phyloP scores from a whole-genome alignment of 2,113 vertebrate species.

The Tichodroma muraria region DNA sequence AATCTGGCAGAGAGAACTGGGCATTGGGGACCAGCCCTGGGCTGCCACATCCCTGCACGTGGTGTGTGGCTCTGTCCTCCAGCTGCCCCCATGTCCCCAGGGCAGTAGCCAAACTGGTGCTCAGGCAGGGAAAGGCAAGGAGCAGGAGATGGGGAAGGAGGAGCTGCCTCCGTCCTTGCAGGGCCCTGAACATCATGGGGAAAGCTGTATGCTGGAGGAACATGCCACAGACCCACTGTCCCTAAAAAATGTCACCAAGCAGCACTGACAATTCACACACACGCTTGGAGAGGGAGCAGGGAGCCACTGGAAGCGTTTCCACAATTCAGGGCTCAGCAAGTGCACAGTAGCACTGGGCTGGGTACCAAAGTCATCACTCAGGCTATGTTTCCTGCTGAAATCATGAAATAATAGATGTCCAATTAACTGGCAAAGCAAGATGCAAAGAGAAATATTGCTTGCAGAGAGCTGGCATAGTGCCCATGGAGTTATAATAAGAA shows the following conservation, averaged over 20 bases:
- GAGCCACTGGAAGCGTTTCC: background rate
- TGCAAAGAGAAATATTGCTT: slow-evolving; percentile 17
- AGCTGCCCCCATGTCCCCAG: rapidly evolving
- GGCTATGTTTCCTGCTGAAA: slow-evolving; percentile 34
- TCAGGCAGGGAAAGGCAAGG: background rate
- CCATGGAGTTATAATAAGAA: slow-evolving; percentile 33
- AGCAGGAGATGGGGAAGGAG: background rate
- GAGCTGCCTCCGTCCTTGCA: background rate
- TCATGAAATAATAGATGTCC: slow-evolving; percentile 45
- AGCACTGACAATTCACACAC: background rate
- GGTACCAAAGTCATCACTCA: slow-evolving; percentile 33
- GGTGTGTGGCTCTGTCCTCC: background rate
- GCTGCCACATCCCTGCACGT: background rate
- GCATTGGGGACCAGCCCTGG: background rate
- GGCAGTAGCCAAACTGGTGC: background rate
- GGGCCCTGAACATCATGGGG: background rate
- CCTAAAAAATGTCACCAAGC: background rate
- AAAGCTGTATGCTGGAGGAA: background rate
- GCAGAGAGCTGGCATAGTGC: slow-evolving; percentile 13
- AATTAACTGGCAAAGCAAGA: slow-evolving; percentile 30
- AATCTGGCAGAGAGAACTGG: background rate
- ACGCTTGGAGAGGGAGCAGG: background rate
- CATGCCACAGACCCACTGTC: rapidly evolving
- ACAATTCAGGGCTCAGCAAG: background rate
- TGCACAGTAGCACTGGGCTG: slow-evolving; percentile 14